Base-by-base conservation (phyloP, 2,888 invertebrate species). In the Drosophila yooni region DNA sequence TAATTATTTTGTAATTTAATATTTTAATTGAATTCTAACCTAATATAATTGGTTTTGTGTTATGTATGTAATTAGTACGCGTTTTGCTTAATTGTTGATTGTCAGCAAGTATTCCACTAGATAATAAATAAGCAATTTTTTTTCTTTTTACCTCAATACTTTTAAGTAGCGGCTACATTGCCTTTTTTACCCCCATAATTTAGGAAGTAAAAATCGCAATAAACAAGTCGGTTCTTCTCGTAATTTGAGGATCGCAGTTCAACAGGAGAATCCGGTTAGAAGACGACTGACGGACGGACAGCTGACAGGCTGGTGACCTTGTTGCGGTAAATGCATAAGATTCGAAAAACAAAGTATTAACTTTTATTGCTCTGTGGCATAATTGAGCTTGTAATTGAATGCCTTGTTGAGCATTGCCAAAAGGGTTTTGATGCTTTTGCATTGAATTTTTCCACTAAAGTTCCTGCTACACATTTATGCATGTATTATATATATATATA, bases 351-450 rank as follows among this genome's bases (percentile, higher is more conserved):
- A 7, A 46, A 46, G 27, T 15, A 2, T 46, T 8, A 15, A 8
- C 15, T 38, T 38, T 18, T 18, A 60, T 70, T 48, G 25, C 69
- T 36, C 25, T 29, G 3, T 51, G 56, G 43, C 57, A 67, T 71
- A 71, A 80, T 67, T 64, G 46, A 46, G 64, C 53, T 11, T 34
- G 53, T 63, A 62, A 76, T 15, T 76, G 51, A 38, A 64, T 36
- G 60, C 62, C 69, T 69, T 29, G 58, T 51, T 50, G 46, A 46
- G 59, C 53, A 52, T 21, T 40, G 50, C 6, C 27, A 25, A 27
- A 43, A 27, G 27, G 11, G 36, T 27, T 51, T 21, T 21, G 21
- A 46, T 59, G 36, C 36, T 15, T 21, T 25, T 36, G 18, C 29
- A 7, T 40, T 29, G 52, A 31, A 43, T 18, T 58, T 40, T 52